Conservation (phyloP, 2,113 vertebrate species). For the Brachypteracias leptosomus region DNA sequence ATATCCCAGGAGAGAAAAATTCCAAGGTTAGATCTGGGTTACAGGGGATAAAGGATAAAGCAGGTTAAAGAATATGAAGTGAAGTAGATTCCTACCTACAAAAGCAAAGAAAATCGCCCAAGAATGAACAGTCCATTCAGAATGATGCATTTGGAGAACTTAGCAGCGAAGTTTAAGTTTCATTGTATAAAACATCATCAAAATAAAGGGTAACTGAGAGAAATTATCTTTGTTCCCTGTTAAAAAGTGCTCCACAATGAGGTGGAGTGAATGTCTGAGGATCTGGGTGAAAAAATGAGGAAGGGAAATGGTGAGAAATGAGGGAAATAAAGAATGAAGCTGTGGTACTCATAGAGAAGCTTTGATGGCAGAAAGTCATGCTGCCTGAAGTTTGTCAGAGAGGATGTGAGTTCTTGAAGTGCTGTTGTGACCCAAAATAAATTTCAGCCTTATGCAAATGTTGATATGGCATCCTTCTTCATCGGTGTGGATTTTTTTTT, state of each 20-base stretch:
- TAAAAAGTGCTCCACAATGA: neutral
- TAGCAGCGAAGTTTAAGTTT: neutral
- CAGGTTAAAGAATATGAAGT: neutral
- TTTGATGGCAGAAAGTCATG: neutral
- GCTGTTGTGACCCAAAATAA: neutral
- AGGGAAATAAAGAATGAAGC: neutral
- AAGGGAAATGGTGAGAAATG: neutral
- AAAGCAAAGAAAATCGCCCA: neutral
- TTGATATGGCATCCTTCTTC: neutral
- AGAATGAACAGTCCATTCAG: neutral
- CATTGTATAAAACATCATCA: neutral
- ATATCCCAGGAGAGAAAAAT: neutral
- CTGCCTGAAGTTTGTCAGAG: neutral
- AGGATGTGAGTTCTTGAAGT: neutral
- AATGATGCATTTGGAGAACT: neutral
- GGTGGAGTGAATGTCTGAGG: neutral
- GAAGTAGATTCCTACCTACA: neutral
- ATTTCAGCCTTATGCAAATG: accelerated
- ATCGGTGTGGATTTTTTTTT: neutral
- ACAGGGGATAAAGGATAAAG: neutral
- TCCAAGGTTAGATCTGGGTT: neutral
- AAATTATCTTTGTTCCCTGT: neutral
- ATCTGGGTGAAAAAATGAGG: neutral
- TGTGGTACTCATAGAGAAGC: neutral
- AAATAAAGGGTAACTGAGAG: neutral